Percentiles rank a stretch among this genome's conserved stretches.
Evolutionary conservation across 2,888 invertebrate genomes (phyloP).

Genomic region (Ctenicera cuprea): DNA sequence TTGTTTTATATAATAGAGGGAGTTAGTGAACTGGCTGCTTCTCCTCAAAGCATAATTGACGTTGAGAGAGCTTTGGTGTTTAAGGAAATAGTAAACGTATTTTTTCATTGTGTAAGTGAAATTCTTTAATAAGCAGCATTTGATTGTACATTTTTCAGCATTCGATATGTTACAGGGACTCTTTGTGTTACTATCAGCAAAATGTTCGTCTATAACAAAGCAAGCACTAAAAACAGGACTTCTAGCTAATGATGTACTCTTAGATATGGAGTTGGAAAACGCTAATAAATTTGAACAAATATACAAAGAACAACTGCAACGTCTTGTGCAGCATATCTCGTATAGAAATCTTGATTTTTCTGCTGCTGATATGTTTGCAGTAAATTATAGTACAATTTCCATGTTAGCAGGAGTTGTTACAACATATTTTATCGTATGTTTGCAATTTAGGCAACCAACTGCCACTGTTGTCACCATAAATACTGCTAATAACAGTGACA

Average conservation of each 20-base stretch:
- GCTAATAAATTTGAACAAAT: not conserved
- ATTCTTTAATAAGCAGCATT: not conserved
- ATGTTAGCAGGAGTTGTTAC: not conserved
- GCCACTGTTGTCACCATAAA: not conserved
- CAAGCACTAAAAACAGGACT: not conserved
- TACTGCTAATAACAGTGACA: too few relatives aligned
- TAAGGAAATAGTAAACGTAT: not conserved
- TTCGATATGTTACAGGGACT: not conserved
- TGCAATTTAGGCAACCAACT: not conserved
- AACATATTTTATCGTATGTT: conserved; percentile 5
- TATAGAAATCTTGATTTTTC: not conserved
- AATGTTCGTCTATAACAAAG: not conserved
- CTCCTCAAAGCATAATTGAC: not conserved
- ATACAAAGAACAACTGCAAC: conserved; percentile 1
- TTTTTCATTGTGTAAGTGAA: too few relatives aligned
- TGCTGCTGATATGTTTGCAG: not conserved
- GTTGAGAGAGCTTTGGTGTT: not conserved
- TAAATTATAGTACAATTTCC: not conserved
- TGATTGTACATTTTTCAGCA: not conserved
- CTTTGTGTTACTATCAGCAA: not conserved
- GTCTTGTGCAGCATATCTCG: not conserved
- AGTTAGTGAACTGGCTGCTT: not conserved
- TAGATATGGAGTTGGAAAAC: not conserved
- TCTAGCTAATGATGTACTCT: not conserved
- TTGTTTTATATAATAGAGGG: not conserved